These are phyloP conservation scores for Lacerta viridis DNA, from an alignment of 2,797 vertebrate genomes.

Conservation along the genomic window DNA sequence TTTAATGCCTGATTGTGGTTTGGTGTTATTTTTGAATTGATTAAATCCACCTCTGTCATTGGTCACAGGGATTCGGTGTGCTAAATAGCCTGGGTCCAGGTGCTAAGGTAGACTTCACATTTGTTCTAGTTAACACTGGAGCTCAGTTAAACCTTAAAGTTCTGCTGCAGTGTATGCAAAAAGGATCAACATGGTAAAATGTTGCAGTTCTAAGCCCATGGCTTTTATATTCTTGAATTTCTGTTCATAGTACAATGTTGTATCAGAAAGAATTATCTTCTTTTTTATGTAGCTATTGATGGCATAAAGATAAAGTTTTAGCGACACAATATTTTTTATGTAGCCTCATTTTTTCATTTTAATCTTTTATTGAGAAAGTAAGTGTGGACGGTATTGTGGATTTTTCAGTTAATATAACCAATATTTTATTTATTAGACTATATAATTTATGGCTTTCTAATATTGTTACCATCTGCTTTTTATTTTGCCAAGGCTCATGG, in stretches of 20 bases:
- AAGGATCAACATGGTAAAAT: too few species aligned
- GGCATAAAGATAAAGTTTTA: constrained; percentile 62
- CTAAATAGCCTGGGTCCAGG: too few species aligned
- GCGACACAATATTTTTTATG: constrained; percentile 56
- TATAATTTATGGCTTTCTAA: constrained; percentile 44
- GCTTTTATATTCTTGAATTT: not conserved
- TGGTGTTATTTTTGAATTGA: too few species aligned
- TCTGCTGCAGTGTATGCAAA: too few species aligned
- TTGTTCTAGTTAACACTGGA: too few species aligned
- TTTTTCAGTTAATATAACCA: constrained; percentile 71
- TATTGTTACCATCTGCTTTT: constrained; percentile 61
- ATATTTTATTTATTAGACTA: constrained; percentile 58
- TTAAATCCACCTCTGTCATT: too few species aligned
- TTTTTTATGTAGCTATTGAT: not conserved
- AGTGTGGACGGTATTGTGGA: constrained; percentile 60
- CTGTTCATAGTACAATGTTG: not conserved
- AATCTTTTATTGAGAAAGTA: constrained; percentile 53
- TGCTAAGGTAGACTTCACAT: too few species aligned
- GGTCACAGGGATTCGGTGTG: too few species aligned
- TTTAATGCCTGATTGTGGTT: too few species aligned
- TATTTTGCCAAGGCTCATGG: constrained; percentile 51
- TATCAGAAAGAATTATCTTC: not conserved
- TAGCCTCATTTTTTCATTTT: constrained; percentile 40
- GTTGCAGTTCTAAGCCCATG: too few species aligned
- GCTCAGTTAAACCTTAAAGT: too few species aligned